A percentile compares a stretch with the other conserved stretches of the same genome.
Conservation (phyloP, 2,113 vertebrate genomes). For the Hippolais icterina region DNA sequence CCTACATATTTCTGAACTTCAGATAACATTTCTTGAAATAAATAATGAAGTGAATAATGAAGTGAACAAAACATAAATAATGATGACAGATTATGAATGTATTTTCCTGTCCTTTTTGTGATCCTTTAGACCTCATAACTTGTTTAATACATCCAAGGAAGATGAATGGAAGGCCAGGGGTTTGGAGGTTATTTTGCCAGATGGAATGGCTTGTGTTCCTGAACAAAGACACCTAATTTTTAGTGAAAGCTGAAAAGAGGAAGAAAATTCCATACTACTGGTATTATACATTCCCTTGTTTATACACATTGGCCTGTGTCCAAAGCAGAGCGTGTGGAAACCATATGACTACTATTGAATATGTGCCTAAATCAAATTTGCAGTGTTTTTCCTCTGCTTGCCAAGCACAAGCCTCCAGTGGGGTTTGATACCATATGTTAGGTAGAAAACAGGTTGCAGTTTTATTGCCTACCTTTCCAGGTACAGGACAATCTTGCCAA, state of each 20-base stretch:
- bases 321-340: slow-evolving; percentile 58
- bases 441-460: slow-evolving; percentile 49
- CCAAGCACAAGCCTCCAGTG: slow-evolving; percentile 41
- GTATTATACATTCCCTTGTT: slow-evolving; percentile 47
- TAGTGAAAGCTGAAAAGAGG: slow-evolving; percentile 35
- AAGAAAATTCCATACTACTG: slow-evolving; percentile 53
- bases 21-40: background rate
- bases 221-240: slow-evolving; percentile 55
- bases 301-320: slow-evolving; percentile 31
- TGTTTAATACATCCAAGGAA: background rate
- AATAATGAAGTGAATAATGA: slow-evolving; percentile 31
- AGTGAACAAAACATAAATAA: slow-evolving; percentile 17
- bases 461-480: slow-evolving; percentile 53
- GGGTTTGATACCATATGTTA: slow-evolving; percentile 52
- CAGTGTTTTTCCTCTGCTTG: slow-evolving; percentile 30
- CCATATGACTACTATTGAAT: slow-evolving; percentile 54
- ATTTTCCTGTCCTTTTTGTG: slow-evolving; percentile 2
- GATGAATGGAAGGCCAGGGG: background rate
- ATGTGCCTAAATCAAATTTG: slow-evolving; percentile 57
- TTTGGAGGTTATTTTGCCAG: background rate
- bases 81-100: background rate
- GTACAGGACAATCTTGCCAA: slow-evolving; percentile 28
- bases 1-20: background rate
- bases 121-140: slow-evolving; percentile 2
- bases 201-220: slow-evolving; percentile 41